Percentiles rank a stretch among this genome's conserved stretches.
Conservation (phyloP, 2,113 vertebrate species). For the Platysternon megacephalum region DNA sequence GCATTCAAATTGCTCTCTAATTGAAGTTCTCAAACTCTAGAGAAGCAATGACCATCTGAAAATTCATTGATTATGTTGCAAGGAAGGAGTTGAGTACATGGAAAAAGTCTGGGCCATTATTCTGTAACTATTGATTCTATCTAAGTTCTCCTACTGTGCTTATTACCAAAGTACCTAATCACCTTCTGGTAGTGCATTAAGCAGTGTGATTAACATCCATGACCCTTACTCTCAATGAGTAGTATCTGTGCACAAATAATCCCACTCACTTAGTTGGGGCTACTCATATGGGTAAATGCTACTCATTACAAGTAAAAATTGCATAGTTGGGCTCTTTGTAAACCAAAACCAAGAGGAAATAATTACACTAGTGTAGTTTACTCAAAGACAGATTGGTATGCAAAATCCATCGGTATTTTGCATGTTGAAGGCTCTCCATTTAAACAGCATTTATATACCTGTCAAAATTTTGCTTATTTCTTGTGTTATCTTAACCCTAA, state of each 20-base stretch:
- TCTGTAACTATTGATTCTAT: neutral
- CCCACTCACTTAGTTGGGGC: neutral
- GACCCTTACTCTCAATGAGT: neutral
- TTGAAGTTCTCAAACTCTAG: neutral
- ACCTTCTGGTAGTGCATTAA: neutral
- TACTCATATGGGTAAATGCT: neutral
- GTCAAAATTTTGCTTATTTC: neutral
- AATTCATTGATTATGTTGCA: neutral
- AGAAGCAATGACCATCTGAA: neutral
- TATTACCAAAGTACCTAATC: neutral
- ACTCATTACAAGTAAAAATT: neutral
- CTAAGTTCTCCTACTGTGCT: neutral
- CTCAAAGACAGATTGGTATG: neutral
- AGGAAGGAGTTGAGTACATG: neutral
- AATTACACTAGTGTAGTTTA: neutral
- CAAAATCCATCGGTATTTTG: neutral
- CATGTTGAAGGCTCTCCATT: neutral
- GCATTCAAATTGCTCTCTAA: neutral
- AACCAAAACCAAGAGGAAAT: neutral
- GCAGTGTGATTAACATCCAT: neutral
- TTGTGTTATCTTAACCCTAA: neutral
- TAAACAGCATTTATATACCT: neutral
- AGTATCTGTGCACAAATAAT: neutral
- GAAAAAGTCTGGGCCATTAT: neutral
- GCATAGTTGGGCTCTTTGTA: neutral